A percentile compares a stretch with the other conserved stretches of the same genome.
phyloP scores from a whole-genome alignment of 2,113 vertebrate genomes.

The Aix galericulata region DNA sequence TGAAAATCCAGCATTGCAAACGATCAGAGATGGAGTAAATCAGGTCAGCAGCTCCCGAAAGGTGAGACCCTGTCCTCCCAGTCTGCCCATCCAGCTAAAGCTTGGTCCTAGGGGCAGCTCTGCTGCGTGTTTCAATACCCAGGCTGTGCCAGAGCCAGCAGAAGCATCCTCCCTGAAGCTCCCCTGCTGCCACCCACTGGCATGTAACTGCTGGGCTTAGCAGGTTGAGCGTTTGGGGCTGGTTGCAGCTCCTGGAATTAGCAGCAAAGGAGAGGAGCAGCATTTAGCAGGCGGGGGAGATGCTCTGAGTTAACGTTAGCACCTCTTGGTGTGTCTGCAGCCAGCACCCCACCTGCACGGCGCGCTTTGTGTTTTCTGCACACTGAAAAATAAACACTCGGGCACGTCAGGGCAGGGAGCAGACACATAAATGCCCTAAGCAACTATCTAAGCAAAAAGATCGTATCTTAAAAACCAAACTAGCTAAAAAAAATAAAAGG shows the following conservation, averaged over 20 bases:
- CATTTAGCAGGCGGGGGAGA: too few relatives aligned
- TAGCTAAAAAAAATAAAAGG: too few relatives aligned
- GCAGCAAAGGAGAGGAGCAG: not conserved
- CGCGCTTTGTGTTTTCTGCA: not conserved
- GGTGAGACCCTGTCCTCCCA: not conserved
- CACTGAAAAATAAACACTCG: not conserved
- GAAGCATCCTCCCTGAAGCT: not conserved
- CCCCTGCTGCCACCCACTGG: not conserved
- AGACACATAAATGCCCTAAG: not conserved
- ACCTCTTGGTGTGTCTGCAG: not conserved
- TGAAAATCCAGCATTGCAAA: not conserved
- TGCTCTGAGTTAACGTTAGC: not conserved
- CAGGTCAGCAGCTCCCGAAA: not conserved
- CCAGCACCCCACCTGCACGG: fast-evolving
- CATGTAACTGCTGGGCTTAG: not conserved
- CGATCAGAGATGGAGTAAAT: not conserved
- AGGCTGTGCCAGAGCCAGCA: not conserved
- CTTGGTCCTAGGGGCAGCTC: not conserved
- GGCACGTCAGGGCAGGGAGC: not conserved
- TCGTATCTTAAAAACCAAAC: not conserved
- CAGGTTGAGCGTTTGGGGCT: not conserved
- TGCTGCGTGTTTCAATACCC: not conserved
- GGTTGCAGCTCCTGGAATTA: not conserved
- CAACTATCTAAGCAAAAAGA: not conserved
- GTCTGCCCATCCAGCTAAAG: not conserved